Evolutionary conservation across 2,888 invertebrate genomes (phyloP), one percentile per base, ranked within the genome.

Genomic region (Polydrusus cervinus): DNA sequence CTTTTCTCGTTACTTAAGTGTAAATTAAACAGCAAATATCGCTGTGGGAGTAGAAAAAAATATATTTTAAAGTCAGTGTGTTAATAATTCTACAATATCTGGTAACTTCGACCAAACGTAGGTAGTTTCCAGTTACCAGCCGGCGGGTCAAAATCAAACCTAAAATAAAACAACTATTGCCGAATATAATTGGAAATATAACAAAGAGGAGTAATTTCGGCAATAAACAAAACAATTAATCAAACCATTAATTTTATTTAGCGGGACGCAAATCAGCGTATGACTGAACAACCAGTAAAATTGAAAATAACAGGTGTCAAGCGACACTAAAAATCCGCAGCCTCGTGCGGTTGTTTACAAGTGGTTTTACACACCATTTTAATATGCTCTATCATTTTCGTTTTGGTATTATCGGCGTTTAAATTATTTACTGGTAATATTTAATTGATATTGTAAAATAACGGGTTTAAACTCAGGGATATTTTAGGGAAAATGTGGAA

Each of bases 301-400:
- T 86, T 86, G 86, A 86, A 87, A 87, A 86, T 86, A 86, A 86
- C 86, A 86, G 86, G 85, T 85, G 86, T 85, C 85, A 82, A 82
- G 75, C 80, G 68, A 57, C 55, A 68, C 75, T 60, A 69, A 74
- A 74, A 74, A 70, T 65, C 43, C 51, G 38, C 49, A 60, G 57
- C 38, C 38, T 38, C 64, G 68, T 57, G 67, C 40, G 65, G 65
- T 74, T 74, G 74, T 70, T 69, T 70, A 74, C 74, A 74, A 74
- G 74, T 74, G 74, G 74, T 74, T 74, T 66, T 69, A 71, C 55
- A 71, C 38, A 47, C 49, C 53, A 60, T 73, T 73, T 73, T 67
- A 65, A 71, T 71, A 71, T 64, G 71, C 60, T 49, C 45, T 43
- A 47, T 57, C 57, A 51, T 61, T 49, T 61, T 20, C 61, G 60